Base-by-base conservation (phyloP, 2,888 invertebrate species). In the Nasonia oneida region DNA sequence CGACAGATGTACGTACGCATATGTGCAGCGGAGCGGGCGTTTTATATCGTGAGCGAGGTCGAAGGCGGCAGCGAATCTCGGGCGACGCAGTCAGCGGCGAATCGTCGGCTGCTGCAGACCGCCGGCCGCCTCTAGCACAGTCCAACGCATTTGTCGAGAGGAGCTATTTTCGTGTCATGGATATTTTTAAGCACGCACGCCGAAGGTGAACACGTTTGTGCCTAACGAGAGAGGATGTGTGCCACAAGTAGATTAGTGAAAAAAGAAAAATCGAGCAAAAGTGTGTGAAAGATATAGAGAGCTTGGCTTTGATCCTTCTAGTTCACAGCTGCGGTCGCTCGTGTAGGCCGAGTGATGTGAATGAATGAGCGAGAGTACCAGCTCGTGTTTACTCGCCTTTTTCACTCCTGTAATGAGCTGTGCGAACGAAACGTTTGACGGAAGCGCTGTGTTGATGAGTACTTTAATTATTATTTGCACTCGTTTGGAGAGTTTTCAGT, bases 141-240 rank as follows among this genome's bases (percentile, higher is more conserved):
- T 79, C 64, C 29, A 47, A 53, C 77, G 61, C 33, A 57, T 33
- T 76, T n/a, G 15, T 39, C 50, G 86, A 87, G 86, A 87, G 81
- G 23, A 78, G 67, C 79, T 89, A 88, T 88, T 89, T 89, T 84
- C 29, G 74, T 64, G 71, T n/a, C 77, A 86, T 88, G 88, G 87
- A 89, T 89, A 89, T 90, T 89, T 89, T 89, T 86, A 88, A 88
- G 85, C 85, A 71, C 83, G 86, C 87, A 70, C 85, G 75, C 74
- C 88, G 87, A 88, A 89, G 89, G 89, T 89, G 89, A 86, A 88
- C 88, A 86, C 80, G 85, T 77, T 84, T 47, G 61, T 77, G 23
- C 57, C 50, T 76, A 14, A 53, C 29, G 37, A 33, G 57, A 73
- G 37, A 81, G n/a, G 57, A 61, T 61, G 57, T 61, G 23, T n/a